Evolutionary conservation across 2,797 vertebrate genomes (phyloP), one percentile per base, ranked within the genome.

Genomic region (Gymnopithys bicolor): DNA sequence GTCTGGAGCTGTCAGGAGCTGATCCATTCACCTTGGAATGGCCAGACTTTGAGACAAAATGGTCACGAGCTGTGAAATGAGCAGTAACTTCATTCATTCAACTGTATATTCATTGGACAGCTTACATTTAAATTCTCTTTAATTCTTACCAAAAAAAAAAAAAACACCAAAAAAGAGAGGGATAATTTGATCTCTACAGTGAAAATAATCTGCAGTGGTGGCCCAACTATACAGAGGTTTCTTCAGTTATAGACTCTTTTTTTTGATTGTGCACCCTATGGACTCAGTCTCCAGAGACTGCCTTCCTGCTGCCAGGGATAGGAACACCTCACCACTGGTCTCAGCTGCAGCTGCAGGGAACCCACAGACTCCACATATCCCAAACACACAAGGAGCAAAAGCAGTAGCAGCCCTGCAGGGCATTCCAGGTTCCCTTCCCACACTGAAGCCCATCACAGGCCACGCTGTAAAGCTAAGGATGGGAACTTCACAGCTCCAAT

Each of bases 391-490:
- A 55, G 53, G 53, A 19, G 51, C 18, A 52, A 52, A 52, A 30
- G 51, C 4, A 8, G 51, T 11, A 30, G 28, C 51, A 30, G 51
- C 51, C 51, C 28, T n/a, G 19, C 25, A 6, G 8, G 33, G 22
- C 18, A 5, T 14, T 21, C 41, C 33, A 11, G 22, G n/a, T 23
- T 41, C 21, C 21, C 11, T 32, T 23, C 51, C 45, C 46, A 30
- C 12, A 39, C 17, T 6, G 7, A 33, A 59, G 30, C 11, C 25
- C 30, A 7, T 5, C 14, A 11, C 0, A 22, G 35, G 19, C 24
- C 12, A 32, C 5, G 6, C 32, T 2, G 2, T 4, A 4, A 4
- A 71, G 58, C 4, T 1, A 32, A 21, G 1, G 1, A 21, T 1
- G 1, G n/a, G 56, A 53, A 8, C 5, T 1, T 19, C 7, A 9